Conservation (phyloP, 1,140 invertebrate genomes). For the Stegodyphus dumicola region DNA sequence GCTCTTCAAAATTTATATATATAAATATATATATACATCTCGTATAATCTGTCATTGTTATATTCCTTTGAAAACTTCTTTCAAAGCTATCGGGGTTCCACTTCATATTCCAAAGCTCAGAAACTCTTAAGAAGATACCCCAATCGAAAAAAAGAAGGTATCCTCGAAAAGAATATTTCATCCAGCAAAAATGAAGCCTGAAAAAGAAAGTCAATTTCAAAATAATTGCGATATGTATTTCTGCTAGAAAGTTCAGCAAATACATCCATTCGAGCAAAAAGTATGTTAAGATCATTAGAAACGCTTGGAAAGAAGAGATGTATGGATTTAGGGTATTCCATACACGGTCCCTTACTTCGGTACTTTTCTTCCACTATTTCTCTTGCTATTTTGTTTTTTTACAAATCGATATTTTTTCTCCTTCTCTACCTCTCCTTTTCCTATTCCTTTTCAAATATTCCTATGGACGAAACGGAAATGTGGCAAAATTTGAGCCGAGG, state of each 20-base stretch:
- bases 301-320: slow-evolving; percentile 29
- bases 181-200: too few relatives aligned
- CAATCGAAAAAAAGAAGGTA: too few relatives aligned
- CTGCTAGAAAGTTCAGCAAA: slow-evolving; percentile 24
- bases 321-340: slow-evolving; percentile 34
- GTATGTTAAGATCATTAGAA: slow-evolving; percentile 53
- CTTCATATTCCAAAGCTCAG: too few relatives aligned
- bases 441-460: slow-evolving; percentile 38
- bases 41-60: too few relatives aligned
- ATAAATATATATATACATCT: too few relatives aligned
- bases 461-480: slow-evolving; percentile 33
- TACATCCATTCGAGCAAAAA: slow-evolving; percentile 31
- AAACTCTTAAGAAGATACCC: too few relatives aligned
- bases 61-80: too few relatives aligned
- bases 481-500: slow-evolving; percentile 47
- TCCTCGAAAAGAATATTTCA: too few relatives aligned
- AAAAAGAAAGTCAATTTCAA: neutral
- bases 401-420: neutral
- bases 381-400: slow-evolving; percentile 5
- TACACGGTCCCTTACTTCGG: slow-evolving; percentile 8
- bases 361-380: slow-evolving; percentile 1
- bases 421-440: slow-evolving; percentile 12
- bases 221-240: slow-evolving; percentile 43
- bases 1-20: too few relatives aligned
- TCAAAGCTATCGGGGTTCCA: too few relatives aligned